Evolutionary conservation across 2,797 vertebrate species (phyloP).

Genomic region (Argentina silus): DNA sequence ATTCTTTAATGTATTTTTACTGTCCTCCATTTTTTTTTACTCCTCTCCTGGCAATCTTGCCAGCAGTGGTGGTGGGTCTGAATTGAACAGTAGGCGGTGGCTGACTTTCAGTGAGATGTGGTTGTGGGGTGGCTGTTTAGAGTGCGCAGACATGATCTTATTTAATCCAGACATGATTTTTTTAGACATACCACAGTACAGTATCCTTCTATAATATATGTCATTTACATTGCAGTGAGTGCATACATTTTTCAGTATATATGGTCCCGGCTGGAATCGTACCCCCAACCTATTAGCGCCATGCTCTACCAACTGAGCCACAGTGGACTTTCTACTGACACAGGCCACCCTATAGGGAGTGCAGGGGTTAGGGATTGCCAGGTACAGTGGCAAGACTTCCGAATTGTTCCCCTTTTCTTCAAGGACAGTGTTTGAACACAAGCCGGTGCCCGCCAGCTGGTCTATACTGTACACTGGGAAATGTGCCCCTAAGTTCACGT

Average conservation of each 20-base stretch:
- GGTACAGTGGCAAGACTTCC: neutral
- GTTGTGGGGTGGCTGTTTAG: conserved; percentile 20
- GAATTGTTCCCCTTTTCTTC: conserved; percentile 21
- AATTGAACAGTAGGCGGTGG: conserved; percentile 16
- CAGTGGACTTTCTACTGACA: too few species aligned
- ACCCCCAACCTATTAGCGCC: too few species aligned
- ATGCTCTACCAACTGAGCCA: too few species aligned
- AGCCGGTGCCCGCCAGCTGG: conserved; percentile 53
- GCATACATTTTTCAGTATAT: neutral
- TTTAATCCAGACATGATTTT: conserved; percentile 36
- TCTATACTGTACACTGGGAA: conserved; percentile 35
- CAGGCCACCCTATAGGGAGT: too few species aligned
- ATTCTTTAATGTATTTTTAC: conserved; percentile 42
- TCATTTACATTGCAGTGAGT: neutral
- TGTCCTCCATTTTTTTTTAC: conserved; percentile 16
- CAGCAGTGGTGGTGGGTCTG: conserved; percentile 1
- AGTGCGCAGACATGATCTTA: conserved; percentile 28
- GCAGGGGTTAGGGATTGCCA: too few species aligned
- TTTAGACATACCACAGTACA: neutral
- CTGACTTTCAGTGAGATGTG: conserved; percentile 16
- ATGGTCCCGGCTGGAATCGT: too few species aligned
- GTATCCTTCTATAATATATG: too few species aligned
- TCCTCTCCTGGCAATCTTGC: conserved; percentile 26
- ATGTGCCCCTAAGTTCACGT: conserved; percentile 36
- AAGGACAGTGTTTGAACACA: conserved; percentile 31